Base-by-base conservation (phyloP, 2,888 invertebrate species). In the Calameuta idolon region DNA sequence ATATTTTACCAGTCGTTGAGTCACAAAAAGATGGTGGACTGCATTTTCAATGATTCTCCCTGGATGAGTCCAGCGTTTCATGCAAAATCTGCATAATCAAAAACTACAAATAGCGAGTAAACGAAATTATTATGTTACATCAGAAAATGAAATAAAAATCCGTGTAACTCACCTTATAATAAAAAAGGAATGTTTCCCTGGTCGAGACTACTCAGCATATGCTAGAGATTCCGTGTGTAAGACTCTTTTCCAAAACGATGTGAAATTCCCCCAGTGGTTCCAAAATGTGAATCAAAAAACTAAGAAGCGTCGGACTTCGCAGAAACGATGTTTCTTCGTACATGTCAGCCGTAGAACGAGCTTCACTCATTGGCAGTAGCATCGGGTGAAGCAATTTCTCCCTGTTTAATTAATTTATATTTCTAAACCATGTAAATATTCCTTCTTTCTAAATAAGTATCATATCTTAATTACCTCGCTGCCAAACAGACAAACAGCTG, bases 301-400 rank as follows among this genome's bases (percentile, higher is more conserved):
- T 97, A 80, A 97, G 94, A 69, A 98, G 93, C 77, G 96, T 96
- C 77, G 96, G 94, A 88, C 97, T 97, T 78, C 99, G 94, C 80
- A 99, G 93, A 92, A 99, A 99, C 77, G 99, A 98, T 86, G 96
- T 95, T 89, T 99, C 98, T 90, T 99, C 99, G 90, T 98, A 99
- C 97, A 99, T 97, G 89, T 98, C 98, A 11, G 93, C 92, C 0
- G 98, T 98, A 9, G 97, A 96, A 81, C 97, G 96, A 31, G 97
- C 96, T 87, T 95, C 93, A 2, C 98, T 96, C 95, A 99, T 96
- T 75, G 98, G 96, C n/a, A 96, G 95, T 77, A 99, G 93, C 95
- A 98, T 97, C 78, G 97, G 95, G 89, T 98, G 97, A 76, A 99
- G 93, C 90, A 97, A 94, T 91, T 97, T 97, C 90, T 97, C 97